Conservation (phyloP, 1,140 invertebrate species). For the Sinella curviseta region DNA sequence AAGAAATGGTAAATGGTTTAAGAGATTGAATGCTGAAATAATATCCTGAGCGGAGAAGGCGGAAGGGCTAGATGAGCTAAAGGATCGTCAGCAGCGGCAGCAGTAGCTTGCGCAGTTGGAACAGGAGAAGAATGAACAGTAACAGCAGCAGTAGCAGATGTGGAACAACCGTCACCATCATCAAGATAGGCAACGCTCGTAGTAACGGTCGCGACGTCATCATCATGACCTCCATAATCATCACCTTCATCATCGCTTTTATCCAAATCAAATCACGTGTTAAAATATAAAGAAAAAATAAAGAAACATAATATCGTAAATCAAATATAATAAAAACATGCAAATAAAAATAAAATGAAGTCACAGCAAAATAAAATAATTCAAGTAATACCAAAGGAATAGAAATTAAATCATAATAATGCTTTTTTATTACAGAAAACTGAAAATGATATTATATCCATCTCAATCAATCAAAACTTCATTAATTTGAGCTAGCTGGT, state of each 20-base stretch:
- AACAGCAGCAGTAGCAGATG: not conserved
- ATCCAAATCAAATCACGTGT: too few relatives aligned
- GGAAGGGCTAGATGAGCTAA: not conserved
- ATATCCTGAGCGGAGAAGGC: not conserved
- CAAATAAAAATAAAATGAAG: not conserved
- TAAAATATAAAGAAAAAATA: too few relatives aligned
- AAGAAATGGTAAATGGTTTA: not conserved
- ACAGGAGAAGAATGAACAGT: not conserved
- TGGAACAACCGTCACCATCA: not conserved
- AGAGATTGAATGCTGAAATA: slow-evolving; percentile 7
- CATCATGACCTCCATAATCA: not conserved
- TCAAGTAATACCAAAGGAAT: too few relatives aligned
- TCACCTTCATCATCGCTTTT: not conserved
- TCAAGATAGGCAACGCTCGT: not conserved
- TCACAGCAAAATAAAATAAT: not conserved
- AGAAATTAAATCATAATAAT: too few relatives aligned
- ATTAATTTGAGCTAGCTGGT: too few relatives aligned
- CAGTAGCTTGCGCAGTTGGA: not conserved
- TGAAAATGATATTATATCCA: too few relatives aligned
- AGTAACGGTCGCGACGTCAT: not conserved
- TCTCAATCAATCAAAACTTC: too few relatives aligned
- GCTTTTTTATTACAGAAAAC: too few relatives aligned
- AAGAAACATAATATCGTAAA: too few relatives aligned
- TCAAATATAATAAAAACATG: not conserved
- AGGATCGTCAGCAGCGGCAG: not conserved